Base-by-base conservation (phyloP, 2,113 vertebrate species). In the Megaleporinus macrocephalus region DNA sequence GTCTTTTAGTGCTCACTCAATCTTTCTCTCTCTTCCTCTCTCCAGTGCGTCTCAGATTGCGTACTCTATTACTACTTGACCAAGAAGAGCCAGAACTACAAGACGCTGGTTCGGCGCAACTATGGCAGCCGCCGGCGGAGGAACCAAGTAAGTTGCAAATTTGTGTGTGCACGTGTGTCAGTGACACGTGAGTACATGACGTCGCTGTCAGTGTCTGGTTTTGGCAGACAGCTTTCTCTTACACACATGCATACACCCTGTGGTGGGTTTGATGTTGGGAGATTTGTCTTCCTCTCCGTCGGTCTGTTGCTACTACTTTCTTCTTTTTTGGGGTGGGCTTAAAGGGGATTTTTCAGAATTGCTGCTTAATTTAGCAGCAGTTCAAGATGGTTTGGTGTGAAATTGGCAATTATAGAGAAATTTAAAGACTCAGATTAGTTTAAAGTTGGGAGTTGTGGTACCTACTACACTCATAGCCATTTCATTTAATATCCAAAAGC, bases 61-160 rank as follows among this genome's bases (percentile, higher is more conserved):
- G 98, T 99, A 87, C 93, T 99, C 61, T 99, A 97, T 93, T 99
- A 99, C 90, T 99, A 99, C 91, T 94, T 99, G 93, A 98, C 98
- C 61, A 99, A 99, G 95, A 99, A 99, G 94, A 99, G 98, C 92
- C 96, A 98, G 90, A 98, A 99, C 89, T 99, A 96, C 87, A 99
- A 99, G 93, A 96, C 97, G 0, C 93, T 99, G 49, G 97, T 99
- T 83, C 94, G 98, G 87, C 94, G 98, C 41, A 99, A 99, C 92
- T 98, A 98, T 1, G 96, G 97, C 29, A 96, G 96, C 91, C 95
- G 97, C 62, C 93, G 97, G 92, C 96, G 97, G 82, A 95, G 96
- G 91, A 99, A 99, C 85, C 97, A 98, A 96, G 98, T 99, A 87
- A 73, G 49, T 85, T 5, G 1, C 62, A 10, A 29, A 13, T 41